A percentile compares a stretch with the other conserved stretches of the same genome.
Conservation (phyloP, 35 echinoderm and acorn worm species). For the Chiridota heheva region DNA sequence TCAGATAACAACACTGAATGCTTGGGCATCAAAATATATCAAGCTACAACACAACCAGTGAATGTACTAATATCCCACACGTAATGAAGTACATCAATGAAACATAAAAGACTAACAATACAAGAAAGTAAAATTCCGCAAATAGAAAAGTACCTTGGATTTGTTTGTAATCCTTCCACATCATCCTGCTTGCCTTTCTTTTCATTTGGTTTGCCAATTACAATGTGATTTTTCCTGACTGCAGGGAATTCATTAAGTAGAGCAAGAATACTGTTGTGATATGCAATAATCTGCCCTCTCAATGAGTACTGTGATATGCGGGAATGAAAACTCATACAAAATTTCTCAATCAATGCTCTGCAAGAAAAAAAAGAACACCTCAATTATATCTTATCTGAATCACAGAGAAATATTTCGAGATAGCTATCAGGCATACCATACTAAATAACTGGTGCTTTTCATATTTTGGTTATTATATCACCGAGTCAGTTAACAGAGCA, state of each 20-base stretch:
- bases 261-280: conserved; percentile 77
- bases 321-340: conserved; percentile 76
- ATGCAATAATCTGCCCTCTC: conserved; percentile 90
- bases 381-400: no score
- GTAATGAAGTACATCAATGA: background rate
- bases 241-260: conserved; percentile 70
- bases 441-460: no score
- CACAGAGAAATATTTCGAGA: no score
- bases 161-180: conserved; percentile 61
- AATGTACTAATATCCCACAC: no score
- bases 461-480: no score
- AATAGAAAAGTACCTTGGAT: conserved; percentile 64
- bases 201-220: conserved; percentile 73
- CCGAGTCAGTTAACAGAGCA: no score
- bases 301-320: conserved; percentile 94
- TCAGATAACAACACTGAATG: no score
- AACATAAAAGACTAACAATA: background rate
- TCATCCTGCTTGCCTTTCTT: conserved; percentile 79
- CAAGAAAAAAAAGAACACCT: background rate
- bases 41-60: no score
- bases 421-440: no score
- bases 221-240: conserved; percentile 64
- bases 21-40: no score
- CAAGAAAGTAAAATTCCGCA: background rate
- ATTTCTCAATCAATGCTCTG: conserved; percentile 76